Evolutionary conservation across 2,113 vertebrate species (phyloP).

Genomic region (Gambusia affinis): DNA sequence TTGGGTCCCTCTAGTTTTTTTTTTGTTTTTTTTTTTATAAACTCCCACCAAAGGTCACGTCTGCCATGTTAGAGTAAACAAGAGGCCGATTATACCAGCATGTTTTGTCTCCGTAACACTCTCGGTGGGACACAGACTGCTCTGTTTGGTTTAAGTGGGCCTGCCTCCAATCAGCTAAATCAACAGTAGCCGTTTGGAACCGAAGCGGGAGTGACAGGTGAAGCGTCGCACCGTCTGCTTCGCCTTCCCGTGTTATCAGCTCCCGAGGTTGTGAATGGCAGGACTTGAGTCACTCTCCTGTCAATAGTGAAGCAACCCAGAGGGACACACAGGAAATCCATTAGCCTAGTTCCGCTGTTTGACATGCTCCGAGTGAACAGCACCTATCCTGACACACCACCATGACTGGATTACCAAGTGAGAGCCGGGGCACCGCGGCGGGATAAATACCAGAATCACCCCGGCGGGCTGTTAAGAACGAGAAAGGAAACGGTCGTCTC

Average conservation of each 20-base stretch:
- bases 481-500: background rate
- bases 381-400: slow-evolving; percentile 53
- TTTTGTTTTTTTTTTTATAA: slow-evolving; percentile 47
- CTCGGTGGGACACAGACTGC: slow-evolving; percentile 49
- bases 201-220: slow-evolving; percentile 69
- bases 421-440: slow-evolving; percentile 3
- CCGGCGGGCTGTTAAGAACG: background rate
- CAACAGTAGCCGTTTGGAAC: slow-evolving; percentile 67
- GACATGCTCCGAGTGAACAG: slow-evolving; percentile 65
- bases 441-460: slow-evolving; percentile 4
- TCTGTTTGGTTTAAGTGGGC: slow-evolving; percentile 74
- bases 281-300: slow-evolving; percentile 66
- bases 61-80: slow-evolving; percentile 71
- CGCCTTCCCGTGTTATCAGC: slow-evolving; percentile 58
- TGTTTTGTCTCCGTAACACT: slow-evolving; percentile 65
- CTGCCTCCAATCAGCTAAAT: slow-evolving; percentile 72
- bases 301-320: slow-evolving; percentile 68
- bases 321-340: slow-evolving; percentile 71
- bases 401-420: slow-evolving; percentile 43
- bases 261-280: slow-evolving; percentile 58
- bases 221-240: slow-evolving; percentile 55
- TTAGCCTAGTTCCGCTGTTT: slow-evolving; percentile 62
- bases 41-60: slow-evolving; percentile 73
- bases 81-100: slow-evolving; percentile 53
- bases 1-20: slow-evolving; percentile 67